These are phyloP conservation scores for Sarcophaga rosellei DNA, from an alignment of 2,888 invertebrate genomes.

Conservation along the genomic window DNA sequence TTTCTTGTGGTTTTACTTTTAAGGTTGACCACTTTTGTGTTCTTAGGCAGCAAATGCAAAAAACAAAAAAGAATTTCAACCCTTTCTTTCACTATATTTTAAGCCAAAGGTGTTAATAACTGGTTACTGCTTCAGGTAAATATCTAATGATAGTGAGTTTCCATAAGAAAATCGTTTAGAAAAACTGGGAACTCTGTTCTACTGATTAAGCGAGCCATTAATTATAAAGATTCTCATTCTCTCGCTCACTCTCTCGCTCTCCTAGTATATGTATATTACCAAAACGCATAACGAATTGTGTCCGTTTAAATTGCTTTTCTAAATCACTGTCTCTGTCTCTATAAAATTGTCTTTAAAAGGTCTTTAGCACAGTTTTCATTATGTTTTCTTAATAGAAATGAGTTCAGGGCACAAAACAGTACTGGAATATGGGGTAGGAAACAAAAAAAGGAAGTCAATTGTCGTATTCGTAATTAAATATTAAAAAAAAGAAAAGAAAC, in stretches of 20 bases:
- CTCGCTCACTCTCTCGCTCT: too few species aligned
- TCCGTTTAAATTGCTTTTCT: slow-evolving; percentile 26
- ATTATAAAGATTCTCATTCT: slow-evolving; percentile 76
- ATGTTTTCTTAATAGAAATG: slow-evolving; percentile 74
- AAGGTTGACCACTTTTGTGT: slow-evolving; percentile 76
- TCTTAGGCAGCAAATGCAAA: neutral
- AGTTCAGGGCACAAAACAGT: slow-evolving; percentile 72
- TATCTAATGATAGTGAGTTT: slow-evolving; percentile 71
- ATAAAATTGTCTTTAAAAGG: neutral
- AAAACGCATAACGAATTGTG: slow-evolving; percentile 72
- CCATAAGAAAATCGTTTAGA: slow-evolving; percentile 50
- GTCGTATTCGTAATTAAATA: slow-evolving; percentile 47
- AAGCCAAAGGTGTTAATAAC: slow-evolving; percentile 57
- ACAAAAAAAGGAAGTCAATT: slow-evolving; percentile 48
- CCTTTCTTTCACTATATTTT: slow-evolving; percentile 43
- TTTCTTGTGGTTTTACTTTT: slow-evolving; percentile 73
- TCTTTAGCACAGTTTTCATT: slow-evolving; percentile 12
- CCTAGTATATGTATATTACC: slow-evolving; percentile 28
- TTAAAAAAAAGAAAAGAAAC: slow-evolving; percentile 33
- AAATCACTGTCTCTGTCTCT: slow-evolving; percentile 13
- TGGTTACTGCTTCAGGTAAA: slow-evolving; percentile 69
- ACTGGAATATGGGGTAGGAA: slow-evolving; percentile 67
- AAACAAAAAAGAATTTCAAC: slow-evolving; percentile 18
- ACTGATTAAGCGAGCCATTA: slow-evolving; percentile 78
- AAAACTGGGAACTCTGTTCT: slow-evolving; percentile 72